Conservation (phyloP, 2,113 vertebrate species). For the Sander vitreus region DNA sequence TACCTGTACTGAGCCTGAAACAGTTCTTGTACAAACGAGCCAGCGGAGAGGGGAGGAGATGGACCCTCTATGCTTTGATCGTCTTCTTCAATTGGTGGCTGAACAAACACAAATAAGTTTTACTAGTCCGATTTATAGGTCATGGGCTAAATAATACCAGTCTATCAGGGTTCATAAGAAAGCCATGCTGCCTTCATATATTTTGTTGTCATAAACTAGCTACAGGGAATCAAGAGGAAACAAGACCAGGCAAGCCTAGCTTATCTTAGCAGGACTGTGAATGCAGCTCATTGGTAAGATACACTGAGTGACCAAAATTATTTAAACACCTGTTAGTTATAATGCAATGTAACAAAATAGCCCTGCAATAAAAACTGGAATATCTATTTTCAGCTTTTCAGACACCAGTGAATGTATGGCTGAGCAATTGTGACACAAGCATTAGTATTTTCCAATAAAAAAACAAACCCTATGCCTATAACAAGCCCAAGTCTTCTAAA, state of each 20-base stretch:
- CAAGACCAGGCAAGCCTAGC: conserved; percentile 20
- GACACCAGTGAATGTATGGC: fast-evolving
- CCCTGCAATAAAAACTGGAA: background rate
- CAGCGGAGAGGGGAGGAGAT: conserved; percentile 90
- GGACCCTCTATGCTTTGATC: conserved; percentile 90
- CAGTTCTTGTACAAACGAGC: conserved; percentile 97
- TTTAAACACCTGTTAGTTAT: background rate
- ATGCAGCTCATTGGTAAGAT: background rate
- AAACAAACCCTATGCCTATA: too few relatives aligned
- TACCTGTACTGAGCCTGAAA: conserved; percentile 99
- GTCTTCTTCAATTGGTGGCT: conserved; percentile 93
- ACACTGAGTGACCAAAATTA: background rate
- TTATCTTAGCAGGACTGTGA: background rate
- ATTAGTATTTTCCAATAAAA: background rate
- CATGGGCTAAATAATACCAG: background rate
- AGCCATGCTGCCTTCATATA: background rate
- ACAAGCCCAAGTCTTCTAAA: background rate
- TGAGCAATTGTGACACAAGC: background rate
- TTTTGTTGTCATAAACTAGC: background rate
- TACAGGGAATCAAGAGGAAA: background rate
- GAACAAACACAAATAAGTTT: conserved; percentile 41
- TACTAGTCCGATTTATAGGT: conserved; percentile 9
- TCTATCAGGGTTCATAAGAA: conserved; percentile 14
- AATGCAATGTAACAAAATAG: background rate
- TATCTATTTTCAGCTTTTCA: background rate